Evolutionary conservation across 1,140 invertebrate genomes (phyloP).

Genomic region (Achroia grisella): DNA sequence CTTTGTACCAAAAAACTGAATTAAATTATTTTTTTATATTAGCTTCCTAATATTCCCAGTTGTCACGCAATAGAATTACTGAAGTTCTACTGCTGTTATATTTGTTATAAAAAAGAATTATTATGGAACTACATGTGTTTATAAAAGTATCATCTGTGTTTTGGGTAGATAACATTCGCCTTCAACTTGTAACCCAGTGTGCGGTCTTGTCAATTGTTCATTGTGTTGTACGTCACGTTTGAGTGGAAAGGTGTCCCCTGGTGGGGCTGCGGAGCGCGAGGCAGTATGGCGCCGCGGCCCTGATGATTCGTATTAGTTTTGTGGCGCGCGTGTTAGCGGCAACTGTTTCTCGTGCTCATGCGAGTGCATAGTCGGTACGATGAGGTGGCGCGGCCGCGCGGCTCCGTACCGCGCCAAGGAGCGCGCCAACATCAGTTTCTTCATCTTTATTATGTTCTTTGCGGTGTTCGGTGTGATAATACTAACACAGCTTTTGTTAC

Average conservation of each 20-base stretch:
- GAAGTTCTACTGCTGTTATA: too few species aligned
- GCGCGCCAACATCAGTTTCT: conserved; percentile 88
- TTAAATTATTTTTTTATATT: too few species aligned
- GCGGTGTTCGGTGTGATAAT: conserved; percentile 90
- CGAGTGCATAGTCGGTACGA: conserved; percentile 34
- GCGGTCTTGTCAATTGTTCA: conserved; percentile 26
- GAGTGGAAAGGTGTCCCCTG: conserved; percentile 32
- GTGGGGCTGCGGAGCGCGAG: conserved; percentile 18
- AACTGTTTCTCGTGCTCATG: conserved; percentile 28
- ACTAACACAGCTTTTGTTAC: conserved; percentile 86
- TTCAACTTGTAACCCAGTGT: conserved; percentile 27
- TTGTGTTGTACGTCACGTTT: conserved; percentile 32
- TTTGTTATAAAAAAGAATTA: too few species aligned
- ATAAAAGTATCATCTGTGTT: too few species aligned
- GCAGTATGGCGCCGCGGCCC: conserved; percentile 23
- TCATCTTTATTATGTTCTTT: conserved; percentile 92
- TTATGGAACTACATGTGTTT: too few species aligned
- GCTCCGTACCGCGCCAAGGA: conserved; percentile 76
- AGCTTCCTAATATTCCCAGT: too few species aligned
- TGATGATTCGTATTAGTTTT: conserved; percentile 34
- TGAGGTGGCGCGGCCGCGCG: conserved; percentile 56
- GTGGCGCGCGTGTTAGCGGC: conserved; percentile 27
- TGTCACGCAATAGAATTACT: too few species aligned
- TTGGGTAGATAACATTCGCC: conserved; percentile 8
- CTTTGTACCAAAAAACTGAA: too few species aligned